Conservation (phyloP, 1,140 invertebrate species). For the Zaprionus gabonicus region DNA sequence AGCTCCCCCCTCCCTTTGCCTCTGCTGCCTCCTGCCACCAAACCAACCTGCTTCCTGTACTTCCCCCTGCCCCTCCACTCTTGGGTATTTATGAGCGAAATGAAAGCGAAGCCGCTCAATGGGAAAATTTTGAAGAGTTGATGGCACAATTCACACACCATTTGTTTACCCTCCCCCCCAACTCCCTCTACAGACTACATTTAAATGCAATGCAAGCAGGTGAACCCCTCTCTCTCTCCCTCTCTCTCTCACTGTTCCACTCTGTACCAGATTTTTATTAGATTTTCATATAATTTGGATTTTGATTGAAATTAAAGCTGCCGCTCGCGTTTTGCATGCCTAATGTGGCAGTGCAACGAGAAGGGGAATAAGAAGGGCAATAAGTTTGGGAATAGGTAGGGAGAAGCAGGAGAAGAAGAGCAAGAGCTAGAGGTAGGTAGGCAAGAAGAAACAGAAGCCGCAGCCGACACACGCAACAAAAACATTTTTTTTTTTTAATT, state of each 20-base stretch:
- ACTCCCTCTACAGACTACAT: not conserved
- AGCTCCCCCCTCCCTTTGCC: no score
- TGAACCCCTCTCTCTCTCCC: slow-evolving; percentile 29
- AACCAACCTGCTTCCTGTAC: no score
- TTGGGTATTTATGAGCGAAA: slow-evolving; percentile 34
- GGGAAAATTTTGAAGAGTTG: slow-evolving; percentile 66
- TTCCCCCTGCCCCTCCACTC: not conserved
- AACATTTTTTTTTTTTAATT: slow-evolving; percentile 2
- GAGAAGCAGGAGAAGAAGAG: not conserved
- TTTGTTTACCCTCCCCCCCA: slow-evolving; percentile 13
- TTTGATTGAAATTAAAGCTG: slow-evolving; percentile 79
- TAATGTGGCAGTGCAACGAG: slow-evolving; percentile 42
- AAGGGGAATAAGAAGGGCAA: slow-evolving; percentile 12
- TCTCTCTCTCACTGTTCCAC: slow-evolving; percentile 1
- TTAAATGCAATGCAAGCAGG: slow-evolving; percentile 49
- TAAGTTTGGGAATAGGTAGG: not conserved
- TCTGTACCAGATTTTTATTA: slow-evolving; percentile 61
- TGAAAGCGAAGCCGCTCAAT: slow-evolving; percentile 47
- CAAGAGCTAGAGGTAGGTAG: not conserved
- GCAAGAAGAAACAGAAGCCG: not conserved
- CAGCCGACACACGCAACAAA: slow-evolving; percentile 8
- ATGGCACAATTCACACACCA: slow-evolving; percentile 61
- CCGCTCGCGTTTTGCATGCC: slow-evolving; percentile 61
- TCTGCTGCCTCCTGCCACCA: no score
- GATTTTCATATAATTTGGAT: slow-evolving; percentile 78